Evolutionary conservation across 2,888 invertebrate genomes (phyloP), one percentile per base, ranked within the genome.

Genomic region (Chesias legatella): DNA sequence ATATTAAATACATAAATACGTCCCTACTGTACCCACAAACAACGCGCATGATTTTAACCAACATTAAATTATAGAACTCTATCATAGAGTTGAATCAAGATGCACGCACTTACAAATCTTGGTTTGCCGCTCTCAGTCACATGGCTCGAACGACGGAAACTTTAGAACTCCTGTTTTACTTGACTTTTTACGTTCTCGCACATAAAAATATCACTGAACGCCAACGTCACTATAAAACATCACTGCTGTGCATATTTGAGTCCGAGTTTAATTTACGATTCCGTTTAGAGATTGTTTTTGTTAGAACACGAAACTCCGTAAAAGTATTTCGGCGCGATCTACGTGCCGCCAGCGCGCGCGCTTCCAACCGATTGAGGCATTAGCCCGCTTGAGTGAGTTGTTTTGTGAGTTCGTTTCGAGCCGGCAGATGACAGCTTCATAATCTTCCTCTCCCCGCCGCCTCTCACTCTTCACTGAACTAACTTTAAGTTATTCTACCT

Each of bases 91-190:
- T 22, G n/a, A 23, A 40, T 25, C 25, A 30, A 31, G 34, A 36
- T 33, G 70, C 71, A 71, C 67, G 55, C 62, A 82, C 84, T 63
- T 81, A 85, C 84, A 74, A 74, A 68, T 75, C 73, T 77, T 79
- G 73, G 66, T 76, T 65, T 60, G 59, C 58, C 60, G 66, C 70
- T 67, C 68, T 64, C 61, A 76, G 74, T 86, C 85, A 86, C 86
- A 86, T 86, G 84, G 83, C 79, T 79, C 59, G 63, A 71, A 70
- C 73, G 64, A 67, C 74, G 67, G 71, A 79, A 78, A 80, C 78
- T 79, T 72, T 65, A 67, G 58, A 74, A 70, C 76, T 77, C 73
- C 74, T 67, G 70, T 75, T 77, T 78, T 75, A 67, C 65, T 74
- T 63, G 65, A 74, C 67, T 71, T 62, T 73, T 68, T 67, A 73